Evolutionary conservation across 2,888 invertebrate genomes (phyloP).

Genomic region (Proisotoma minuta): DNA sequence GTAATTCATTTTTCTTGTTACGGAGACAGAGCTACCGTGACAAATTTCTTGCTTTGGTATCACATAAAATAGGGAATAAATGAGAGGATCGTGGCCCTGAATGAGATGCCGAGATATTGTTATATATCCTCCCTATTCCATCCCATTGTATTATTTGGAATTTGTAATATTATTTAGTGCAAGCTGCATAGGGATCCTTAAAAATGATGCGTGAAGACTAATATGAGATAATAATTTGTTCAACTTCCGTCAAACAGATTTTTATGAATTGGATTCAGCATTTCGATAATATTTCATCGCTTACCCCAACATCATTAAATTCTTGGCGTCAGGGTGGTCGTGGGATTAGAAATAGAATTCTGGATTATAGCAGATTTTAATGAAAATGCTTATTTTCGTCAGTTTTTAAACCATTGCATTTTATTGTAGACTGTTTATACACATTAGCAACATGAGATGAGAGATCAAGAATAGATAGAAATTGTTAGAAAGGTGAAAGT

Average conservation of each 20-base stretch:
- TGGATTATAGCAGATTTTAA: too few species aligned
- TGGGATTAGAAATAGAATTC: too few species aligned
- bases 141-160: too few species aligned
- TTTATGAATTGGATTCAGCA: neutral
- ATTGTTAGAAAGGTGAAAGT: too few species aligned
- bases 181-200: neutral
- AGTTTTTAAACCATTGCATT: too few species aligned
- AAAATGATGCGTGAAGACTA: slow-evolving; percentile 14
- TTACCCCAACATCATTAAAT: slow-evolving; percentile 10
- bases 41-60: neutral
- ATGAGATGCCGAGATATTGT: slow-evolving; percentile 18
- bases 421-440: too few species aligned
- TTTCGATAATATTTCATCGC: slow-evolving; percentile 20
- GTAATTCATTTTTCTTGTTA: neutral
- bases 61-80: slow-evolving; percentile 1
- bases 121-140: neutral
- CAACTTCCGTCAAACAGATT: neutral
- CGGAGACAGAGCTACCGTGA: neutral
- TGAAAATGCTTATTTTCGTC: too few species aligned
- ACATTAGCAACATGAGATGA: too few species aligned
- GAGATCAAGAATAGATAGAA: too few species aligned
- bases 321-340: too few species aligned
- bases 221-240: neutral
- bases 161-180: too few species aligned
- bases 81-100: slow-evolving; percentile 13